Conservation (phyloP, 2,888 invertebrate genomes). For the Eupelmus urozonus region DNA sequence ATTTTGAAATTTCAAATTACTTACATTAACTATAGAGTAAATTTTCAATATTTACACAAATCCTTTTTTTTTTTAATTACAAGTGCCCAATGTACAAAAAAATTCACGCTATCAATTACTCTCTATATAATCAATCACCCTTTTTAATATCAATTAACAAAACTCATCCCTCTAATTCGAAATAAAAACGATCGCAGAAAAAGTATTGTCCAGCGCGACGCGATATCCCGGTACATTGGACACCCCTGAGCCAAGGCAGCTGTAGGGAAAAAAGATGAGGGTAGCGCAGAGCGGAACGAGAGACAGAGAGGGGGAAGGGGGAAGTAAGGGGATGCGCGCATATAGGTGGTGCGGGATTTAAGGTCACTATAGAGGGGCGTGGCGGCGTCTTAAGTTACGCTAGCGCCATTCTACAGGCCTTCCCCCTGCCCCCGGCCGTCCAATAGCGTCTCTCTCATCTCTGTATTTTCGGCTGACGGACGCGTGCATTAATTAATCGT, state of each 20-base stretch:
- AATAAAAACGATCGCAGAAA: slow-evolving; percentile 46
- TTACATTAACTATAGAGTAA: too few species aligned
- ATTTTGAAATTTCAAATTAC: too few species aligned
- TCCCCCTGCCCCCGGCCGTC: too few species aligned
- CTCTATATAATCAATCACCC: background rate
- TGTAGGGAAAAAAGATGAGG: slow-evolving; percentile 59
- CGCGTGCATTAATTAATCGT: too few species aligned
- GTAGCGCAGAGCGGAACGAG: background rate
- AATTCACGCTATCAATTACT: background rate
- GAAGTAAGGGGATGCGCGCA: slow-evolving; percentile 37
- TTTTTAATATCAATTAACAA: background rate
- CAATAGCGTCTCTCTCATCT: too few species aligned
- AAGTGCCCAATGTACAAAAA: too few species aligned
- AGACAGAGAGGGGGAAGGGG: slow-evolving; percentile 58
- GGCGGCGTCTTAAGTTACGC: slow-evolving; percentile 68
- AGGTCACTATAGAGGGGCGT: slow-evolving; percentile 69
- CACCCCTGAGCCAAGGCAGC: slow-evolving; percentile 60
- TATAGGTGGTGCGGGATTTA: slow-evolving; percentile 70
- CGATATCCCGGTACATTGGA: slow-evolving; percentile 59
- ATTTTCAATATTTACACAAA: too few species aligned
- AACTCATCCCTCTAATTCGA: background rate
- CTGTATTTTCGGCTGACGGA: background rate
- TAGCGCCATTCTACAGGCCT: slow-evolving; percentile 49
- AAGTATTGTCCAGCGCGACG: slow-evolving; percentile 67
- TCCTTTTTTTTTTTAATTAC: too few species aligned